These are phyloP conservation scores for Entomobrya multifasciata DNA, from an alignment of 2,888 invertebrate species.

Conservation along the genomic window DNA sequence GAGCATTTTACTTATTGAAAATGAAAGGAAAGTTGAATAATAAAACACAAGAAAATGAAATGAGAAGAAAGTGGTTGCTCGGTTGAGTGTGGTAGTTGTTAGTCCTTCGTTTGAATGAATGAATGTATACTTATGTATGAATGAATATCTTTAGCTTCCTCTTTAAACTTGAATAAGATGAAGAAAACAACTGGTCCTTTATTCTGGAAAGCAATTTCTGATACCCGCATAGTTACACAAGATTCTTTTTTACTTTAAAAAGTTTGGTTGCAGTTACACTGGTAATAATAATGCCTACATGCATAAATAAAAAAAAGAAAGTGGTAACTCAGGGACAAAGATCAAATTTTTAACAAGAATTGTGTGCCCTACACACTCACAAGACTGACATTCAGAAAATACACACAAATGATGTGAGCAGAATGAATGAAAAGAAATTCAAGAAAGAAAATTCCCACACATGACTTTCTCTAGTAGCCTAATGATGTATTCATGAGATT, in stretches of 20 bases:
- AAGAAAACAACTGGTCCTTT: conserved; percentile 29
- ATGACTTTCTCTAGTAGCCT: not conserved
- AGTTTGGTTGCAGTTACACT: not conserved
- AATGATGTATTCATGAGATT: conserved; percentile 53
- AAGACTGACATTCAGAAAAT: too few species aligned
- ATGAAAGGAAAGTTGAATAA: conserved; percentile 58
- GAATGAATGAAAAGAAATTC: too few species aligned
- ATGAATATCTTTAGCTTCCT: conserved; percentile 1
- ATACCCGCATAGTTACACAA: conserved; percentile 13
- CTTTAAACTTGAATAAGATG: conserved; percentile 35
- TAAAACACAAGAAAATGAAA: conserved; percentile 48
- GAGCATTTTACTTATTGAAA: conserved; percentile 57
- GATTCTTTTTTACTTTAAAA: conserved; percentile 25
- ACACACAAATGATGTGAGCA: too few species aligned
- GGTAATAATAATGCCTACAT: not conserved
- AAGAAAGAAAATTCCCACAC: too few species aligned
- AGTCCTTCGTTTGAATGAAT: too few species aligned
- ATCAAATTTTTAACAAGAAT: conserved; percentile 54
- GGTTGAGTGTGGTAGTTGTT: conserved; percentile 1
- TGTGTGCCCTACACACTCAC: conserved; percentile 52
- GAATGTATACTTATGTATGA: too few species aligned
- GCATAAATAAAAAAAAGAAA: not conserved
- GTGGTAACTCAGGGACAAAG: conserved; percentile 35
- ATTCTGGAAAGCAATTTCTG: conserved; percentile 34
- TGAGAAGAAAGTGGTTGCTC: conserved; percentile 34